Conservation (phyloP, 1,140 invertebrate genomes). For the Melipona quadrifasciata region DNA sequence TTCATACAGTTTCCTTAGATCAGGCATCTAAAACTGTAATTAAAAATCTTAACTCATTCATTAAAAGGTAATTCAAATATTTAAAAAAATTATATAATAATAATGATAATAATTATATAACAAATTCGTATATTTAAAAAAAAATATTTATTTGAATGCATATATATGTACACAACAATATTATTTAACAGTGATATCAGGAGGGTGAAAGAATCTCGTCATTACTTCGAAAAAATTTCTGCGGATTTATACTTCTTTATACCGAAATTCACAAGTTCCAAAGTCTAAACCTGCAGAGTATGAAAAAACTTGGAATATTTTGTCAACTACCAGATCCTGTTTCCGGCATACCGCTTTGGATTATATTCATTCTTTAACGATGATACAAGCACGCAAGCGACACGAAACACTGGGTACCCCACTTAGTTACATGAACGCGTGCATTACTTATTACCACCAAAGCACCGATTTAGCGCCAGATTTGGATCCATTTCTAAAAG, state of each 20-base stretch:
- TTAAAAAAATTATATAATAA: too few species aligned
- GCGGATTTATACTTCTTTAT: slow-evolving; percentile 93
- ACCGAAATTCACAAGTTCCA: slow-evolving; percentile 92
- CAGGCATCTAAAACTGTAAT: slow-evolving; percentile 94
- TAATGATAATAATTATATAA: too few species aligned
- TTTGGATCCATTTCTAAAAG: slow-evolving; percentile 93
- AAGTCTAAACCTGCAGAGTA: slow-evolving; percentile 90
- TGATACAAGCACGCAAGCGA: slow-evolving; percentile 92
- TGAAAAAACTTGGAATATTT: slow-evolving; percentile 92
- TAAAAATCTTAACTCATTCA: slow-evolving; percentile 93
- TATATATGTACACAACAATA: not conserved
- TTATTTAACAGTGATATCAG: slow-evolving; percentile 88
- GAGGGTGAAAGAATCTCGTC: slow-evolving; percentile 93
- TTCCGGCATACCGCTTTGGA: slow-evolving; percentile 96
- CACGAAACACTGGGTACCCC: slow-evolving; percentile 95
- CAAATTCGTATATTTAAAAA: slow-evolving; percentile 53
- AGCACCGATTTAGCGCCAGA: slow-evolving; percentile 94
- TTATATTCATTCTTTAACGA: slow-evolving; percentile 93
- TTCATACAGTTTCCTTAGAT: slow-evolving; percentile 93
- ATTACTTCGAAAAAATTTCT: slow-evolving; percentile 96
- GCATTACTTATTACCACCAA: slow-evolving; percentile 97
- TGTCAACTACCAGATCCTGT: slow-evolving; percentile 92
- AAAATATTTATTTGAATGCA: not conserved
- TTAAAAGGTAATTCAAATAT: slow-evolving; percentile 87
- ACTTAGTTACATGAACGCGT: slow-evolving; percentile 94